Percentiles rank a stretch among this genome's conserved stretches.
phyloP scores from a whole-genome alignment of 2,888 invertebrate genomes.

The Monoplex corrugatus region DNA sequence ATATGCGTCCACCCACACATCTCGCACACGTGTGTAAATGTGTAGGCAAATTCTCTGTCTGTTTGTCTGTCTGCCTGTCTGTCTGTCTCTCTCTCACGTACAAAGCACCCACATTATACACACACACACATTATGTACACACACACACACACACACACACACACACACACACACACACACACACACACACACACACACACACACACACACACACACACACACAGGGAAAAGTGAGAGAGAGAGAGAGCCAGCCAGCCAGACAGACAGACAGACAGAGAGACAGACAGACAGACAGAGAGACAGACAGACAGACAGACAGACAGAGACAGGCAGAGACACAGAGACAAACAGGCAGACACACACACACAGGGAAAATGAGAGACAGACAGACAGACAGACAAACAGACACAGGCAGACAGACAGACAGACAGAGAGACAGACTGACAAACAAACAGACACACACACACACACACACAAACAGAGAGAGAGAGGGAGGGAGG shows the following conservation, averaged over 20 bases:
- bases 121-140: too few species aligned
- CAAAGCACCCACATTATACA: too few species aligned
- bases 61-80: too few species aligned
- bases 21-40: too few species aligned
- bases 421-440: not conserved
- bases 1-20: too few species aligned
- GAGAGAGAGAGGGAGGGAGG: too few species aligned
- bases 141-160: not conserved
- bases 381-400: too few species aligned
- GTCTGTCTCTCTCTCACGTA: too few species aligned
- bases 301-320: not conserved
- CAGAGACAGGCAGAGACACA: not conserved
- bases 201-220: not conserved
- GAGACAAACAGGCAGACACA: not conserved
- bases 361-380: not conserved
- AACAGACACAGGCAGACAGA: not conserved
- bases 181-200: not conserved
- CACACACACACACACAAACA: not conserved
- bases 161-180: conserved; percentile 1
- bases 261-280: not conserved
- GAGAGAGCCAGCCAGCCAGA: not conserved
- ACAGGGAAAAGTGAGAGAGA: not conserved
- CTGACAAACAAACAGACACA: not conserved
- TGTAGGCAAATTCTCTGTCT: too few species aligned
- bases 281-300: not conserved